These are phyloP conservation scores for Vireo griseus DNA, from an alignment of 2,797 vertebrate species.

Conservation along the genomic window DNA sequence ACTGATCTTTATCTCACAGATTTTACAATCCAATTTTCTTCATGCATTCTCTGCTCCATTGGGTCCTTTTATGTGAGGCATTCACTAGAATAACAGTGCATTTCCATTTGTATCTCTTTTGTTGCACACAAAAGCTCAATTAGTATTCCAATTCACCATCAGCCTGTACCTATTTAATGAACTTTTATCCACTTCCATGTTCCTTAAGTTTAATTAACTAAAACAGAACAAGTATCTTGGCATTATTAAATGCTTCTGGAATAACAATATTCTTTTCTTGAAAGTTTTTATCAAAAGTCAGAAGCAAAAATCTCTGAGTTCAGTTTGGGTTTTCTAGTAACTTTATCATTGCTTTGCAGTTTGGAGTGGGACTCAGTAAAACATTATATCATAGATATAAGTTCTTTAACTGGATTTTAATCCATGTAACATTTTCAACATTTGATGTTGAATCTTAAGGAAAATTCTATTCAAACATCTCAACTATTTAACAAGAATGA, in stretches of 20 bases:
- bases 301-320: background rate
- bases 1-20: conserved; percentile 52
- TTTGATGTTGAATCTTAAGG: background rate
- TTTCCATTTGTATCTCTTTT: conserved; percentile 66
- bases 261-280: conserved; percentile 58
- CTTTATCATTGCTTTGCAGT: background rate
- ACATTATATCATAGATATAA: background rate
- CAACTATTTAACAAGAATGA: background rate
- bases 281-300: conserved; percentile 44
- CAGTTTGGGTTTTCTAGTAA: background rate
- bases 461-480: background rate
- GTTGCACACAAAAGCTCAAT: conserved; percentile 66
- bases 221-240: conserved; percentile 60
- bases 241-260: conserved; percentile 55
- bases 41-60: conserved; percentile 9
- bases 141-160: conserved; percentile 62
- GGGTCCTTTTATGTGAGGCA: conserved; percentile 29
- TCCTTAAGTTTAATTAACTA: conserved; percentile 77
- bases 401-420: background rate
- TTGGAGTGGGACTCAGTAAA: background rate
- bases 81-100: conserved; percentile 32
- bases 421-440: background rate
- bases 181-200: conserved; percentile 70
- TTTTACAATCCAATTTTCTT: conserved; percentile 66
- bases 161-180: conserved; percentile 66